These are phyloP conservation scores for Diachrysia chrysitis DNA, from an alignment of 2,888 invertebrate genomes.

Conservation along the genomic window DNA sequence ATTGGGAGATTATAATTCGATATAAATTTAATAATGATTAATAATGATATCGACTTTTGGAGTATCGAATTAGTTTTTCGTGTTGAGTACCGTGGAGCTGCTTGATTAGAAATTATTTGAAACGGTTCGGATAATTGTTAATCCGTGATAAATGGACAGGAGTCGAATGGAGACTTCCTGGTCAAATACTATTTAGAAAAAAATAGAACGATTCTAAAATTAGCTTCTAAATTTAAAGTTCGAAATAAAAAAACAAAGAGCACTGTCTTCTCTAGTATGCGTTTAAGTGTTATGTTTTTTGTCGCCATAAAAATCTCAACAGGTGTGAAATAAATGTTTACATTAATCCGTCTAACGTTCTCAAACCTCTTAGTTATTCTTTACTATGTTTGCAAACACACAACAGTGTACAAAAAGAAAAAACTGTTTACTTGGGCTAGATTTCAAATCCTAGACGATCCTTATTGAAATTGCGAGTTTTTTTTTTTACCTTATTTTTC, in stretches of 20 bases:
- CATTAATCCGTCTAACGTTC: conserved; percentile 9
- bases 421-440: neutral
- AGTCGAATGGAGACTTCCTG: conserved; percentile 19
- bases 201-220: too few relatives aligned
- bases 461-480: neutral
- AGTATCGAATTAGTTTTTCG: conserved; percentile 65
- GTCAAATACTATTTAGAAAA: neutral
- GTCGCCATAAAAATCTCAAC: conserved; percentile 3
- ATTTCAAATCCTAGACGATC: neutral
- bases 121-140: conserved; percentile 37
- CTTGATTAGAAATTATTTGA: conserved; percentile 42
- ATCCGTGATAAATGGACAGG: conserved; percentile 23
- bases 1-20: conserved; percentile 82
- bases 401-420: neutral
- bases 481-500: too few relatives aligned
- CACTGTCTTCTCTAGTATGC: neutral
- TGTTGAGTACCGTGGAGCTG: conserved; percentile 47
- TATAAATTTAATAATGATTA: conserved; percentile 87
- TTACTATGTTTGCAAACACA: neutral
- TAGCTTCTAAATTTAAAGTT: neutral
- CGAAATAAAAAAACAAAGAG: neutral
- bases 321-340: conserved; percentile 18
- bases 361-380: neutral
- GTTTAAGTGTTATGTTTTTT: neutral
- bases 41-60: conserved; percentile 80